Conservation (phyloP, 2,797 vertebrate genomes). For the Alcedo atthis region DNA sequence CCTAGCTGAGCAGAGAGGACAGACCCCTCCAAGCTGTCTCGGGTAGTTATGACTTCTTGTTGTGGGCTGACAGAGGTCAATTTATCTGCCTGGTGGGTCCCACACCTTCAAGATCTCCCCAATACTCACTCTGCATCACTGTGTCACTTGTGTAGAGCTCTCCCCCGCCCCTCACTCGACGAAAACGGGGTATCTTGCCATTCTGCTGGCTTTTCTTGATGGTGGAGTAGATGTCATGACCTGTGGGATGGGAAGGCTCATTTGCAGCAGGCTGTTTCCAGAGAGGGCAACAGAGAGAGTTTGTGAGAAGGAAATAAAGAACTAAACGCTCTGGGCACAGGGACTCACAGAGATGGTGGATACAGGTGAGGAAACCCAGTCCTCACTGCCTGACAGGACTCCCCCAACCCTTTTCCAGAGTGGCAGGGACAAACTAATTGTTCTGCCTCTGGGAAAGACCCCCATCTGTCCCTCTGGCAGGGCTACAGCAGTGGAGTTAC, state of each 20-base stretch:
- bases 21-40: not conserved
- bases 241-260: not conserved
- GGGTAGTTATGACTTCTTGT: too few species aligned
- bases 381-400: not conserved
- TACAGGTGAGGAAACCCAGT: not conserved
- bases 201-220: constrained; percentile 79
- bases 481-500: not conserved
- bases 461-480: not conserved
- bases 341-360: not conserved
- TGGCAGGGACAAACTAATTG: not conserved
- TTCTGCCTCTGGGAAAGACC: not conserved
- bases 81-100: not conserved
- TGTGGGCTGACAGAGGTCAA: not conserved
- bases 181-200: constrained; percentile 76
- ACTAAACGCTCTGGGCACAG: not conserved
- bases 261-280: not conserved
- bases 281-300: not conserved
- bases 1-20: not conserved
- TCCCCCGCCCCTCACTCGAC: constrained; percentile 66
- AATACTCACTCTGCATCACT: constrained; percentile 76
- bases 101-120: rapidly evolving
- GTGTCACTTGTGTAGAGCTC: constrained; percentile 78
- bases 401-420: not conserved
- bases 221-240: constrained; percentile 75
- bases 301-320: not conserved